Percentiles rank a stretch among this genome's conserved stretches.
These are phyloP conservation scores for Capitulum mitella DNA, from an alignment of 2,888 invertebrate genomes.

Conservation along the genomic window DNA sequence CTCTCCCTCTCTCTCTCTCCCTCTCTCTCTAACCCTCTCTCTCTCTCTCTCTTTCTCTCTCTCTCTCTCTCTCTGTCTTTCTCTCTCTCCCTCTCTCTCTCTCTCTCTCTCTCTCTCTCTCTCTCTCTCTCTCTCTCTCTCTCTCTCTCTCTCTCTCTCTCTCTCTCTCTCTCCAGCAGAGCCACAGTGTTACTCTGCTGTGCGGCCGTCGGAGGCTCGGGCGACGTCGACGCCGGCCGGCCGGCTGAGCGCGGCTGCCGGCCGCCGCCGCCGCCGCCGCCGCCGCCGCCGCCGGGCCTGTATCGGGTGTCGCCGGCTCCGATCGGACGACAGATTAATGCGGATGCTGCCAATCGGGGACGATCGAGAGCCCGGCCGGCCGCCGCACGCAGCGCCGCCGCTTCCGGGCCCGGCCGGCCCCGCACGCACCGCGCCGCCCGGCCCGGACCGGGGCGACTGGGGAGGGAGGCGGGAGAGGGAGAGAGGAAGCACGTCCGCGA, in stretches of 20 bases:
- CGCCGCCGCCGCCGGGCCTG: too few species aligned
- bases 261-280: neutral
- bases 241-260: too few species aligned
- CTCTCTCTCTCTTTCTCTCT: neutral
- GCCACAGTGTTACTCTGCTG: neutral
- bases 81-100: neutral
- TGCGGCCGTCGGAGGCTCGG: neutral
- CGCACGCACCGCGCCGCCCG: too few species aligned
- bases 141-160: neutral
- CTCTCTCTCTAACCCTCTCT: neutral
- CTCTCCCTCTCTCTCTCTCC: neutral
- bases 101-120: slow-evolving; percentile 1
- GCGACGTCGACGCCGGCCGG: neutral
- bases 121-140: neutral
- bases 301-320: neutral
- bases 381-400: neutral
- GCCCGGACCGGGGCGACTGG: too few species aligned
- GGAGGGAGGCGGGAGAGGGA: too few species aligned
- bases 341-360: neutral
- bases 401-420: neutral
- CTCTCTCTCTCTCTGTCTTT: neutral
- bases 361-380: neutral
- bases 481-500: too few species aligned
- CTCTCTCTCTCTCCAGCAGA: neutral
- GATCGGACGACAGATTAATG: neutral